A percentile compares a stretch with the other conserved stretches of the same genome.
Conservation (phyloP, 2,888 invertebrate species). For the Craniophora ligustri region DNA sequence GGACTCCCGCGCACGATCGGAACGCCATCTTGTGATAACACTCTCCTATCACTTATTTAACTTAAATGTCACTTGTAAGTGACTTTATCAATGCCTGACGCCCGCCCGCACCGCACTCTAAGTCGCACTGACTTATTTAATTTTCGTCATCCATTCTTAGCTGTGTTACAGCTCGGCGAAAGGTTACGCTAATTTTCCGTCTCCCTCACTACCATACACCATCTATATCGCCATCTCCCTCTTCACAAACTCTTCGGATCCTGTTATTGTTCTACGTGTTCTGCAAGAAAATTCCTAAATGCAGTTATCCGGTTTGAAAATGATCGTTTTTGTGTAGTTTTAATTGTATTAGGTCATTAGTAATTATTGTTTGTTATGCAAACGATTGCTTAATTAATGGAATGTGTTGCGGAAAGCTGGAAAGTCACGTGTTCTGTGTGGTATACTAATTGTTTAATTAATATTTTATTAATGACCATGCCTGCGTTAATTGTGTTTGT, state of each 20-base stretch:
- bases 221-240: slow-evolving; percentile 63
- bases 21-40: slow-evolving; percentile 81
- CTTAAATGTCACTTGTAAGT: slow-evolving; percentile 75
- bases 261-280: slow-evolving; percentile 85
- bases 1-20: slow-evolving; percentile 71
- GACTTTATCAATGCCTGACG: slow-evolving; percentile 70
- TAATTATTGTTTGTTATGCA: slow-evolving; percentile 27
- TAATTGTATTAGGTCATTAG: slow-evolving; percentile 14
- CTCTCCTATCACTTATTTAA: slow-evolving; percentile 69
- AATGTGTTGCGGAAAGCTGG: slow-evolving; percentile 27
- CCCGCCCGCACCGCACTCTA: slow-evolving; percentile 80
- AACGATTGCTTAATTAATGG: slow-evolving; percentile 16
- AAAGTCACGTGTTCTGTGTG: slow-evolving; percentile 11
- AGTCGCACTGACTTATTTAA: slow-evolving; percentile 82
- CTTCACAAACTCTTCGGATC: slow-evolving; percentile 67
- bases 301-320: slow-evolving; percentile 54
- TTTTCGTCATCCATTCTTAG: slow-evolving; percentile 84
- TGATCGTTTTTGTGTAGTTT: slow-evolving; percentile 9
- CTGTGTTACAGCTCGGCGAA: slow-evolving; percentile 77
- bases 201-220: slow-evolving; percentile 63
- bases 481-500: not conserved
- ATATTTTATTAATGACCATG: slow-evolving; percentile 6
- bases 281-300: slow-evolving; percentile 75
- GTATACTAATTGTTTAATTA: too few species aligned
- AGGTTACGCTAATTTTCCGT: slow-evolving; percentile 74